Percentiles rank a stretch among this genome's conserved stretches.
Conservation (phyloP, 1,140 invertebrate species). For the Eumaeus atala region DNA sequence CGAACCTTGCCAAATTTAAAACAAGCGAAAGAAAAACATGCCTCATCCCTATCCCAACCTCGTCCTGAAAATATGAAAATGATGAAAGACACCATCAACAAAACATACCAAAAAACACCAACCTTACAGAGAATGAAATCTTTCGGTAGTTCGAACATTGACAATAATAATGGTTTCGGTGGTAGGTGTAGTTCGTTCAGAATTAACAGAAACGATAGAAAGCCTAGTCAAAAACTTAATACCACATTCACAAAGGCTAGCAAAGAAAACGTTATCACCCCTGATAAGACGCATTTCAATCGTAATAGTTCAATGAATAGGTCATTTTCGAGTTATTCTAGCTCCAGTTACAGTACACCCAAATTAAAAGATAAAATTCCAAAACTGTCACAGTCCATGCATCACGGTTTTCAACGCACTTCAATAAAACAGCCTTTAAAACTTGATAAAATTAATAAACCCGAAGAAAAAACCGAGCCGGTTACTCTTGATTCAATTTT, state of each 20-base stretch:
- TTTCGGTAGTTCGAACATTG: constrained; percentile 63
- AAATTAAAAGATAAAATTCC: constrained; percentile 68
- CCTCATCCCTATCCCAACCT: constrained; percentile 26
- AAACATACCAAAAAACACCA: constrained; percentile 67
- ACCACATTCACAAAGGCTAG: constrained; percentile 67
- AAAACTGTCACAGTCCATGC: constrained; percentile 64
- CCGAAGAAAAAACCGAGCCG: constrained; percentile 53
- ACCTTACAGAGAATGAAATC: constrained; percentile 70
- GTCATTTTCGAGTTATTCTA: constrained; percentile 62
- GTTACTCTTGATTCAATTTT: constrained; percentile 61
- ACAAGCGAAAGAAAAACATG: constrained; percentile 42
- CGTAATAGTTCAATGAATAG: constrained; percentile 55
- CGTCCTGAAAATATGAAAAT: constrained; percentile 55
- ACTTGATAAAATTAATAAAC: constrained; percentile 63
- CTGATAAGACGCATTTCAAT: constrained; percentile 53
- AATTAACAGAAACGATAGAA: constrained; percentile 62
- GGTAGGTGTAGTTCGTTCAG: constrained; percentile 66
- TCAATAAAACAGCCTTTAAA: constrained; percentile 60
- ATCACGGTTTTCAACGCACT: constrained; percentile 62
- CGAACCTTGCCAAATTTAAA: constrained; percentile 56
- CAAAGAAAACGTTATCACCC: constrained; percentile 60
- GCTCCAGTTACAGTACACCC: constrained; percentile 58
- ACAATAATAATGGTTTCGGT: constrained; percentile 52
- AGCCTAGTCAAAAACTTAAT: constrained; percentile 59
- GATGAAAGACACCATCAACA: constrained; percentile 67